phyloP scores from a whole-genome alignment of 2,113 vertebrate species.

The Lamprologus speciosus region DNA sequence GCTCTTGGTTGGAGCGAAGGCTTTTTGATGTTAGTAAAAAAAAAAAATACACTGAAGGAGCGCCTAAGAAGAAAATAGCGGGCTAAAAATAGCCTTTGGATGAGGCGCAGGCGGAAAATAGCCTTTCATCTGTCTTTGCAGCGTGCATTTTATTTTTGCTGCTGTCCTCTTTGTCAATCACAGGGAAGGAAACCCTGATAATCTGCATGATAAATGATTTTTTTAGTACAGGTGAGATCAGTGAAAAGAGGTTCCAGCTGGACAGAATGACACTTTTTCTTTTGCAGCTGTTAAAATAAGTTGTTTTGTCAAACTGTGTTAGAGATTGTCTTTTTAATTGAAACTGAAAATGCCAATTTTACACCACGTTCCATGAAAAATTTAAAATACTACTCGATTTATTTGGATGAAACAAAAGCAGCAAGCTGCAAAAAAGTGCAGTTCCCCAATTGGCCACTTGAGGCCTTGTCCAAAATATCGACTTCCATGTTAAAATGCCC shows the following conservation, averaged over 20 bases:
- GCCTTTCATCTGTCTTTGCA: conserved; percentile 32
- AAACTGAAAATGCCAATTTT: not conserved
- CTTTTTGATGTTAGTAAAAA: conserved; percentile 38
- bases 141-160: not conserved
- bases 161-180: not conserved
- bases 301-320: not conserved
- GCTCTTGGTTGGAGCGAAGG: not conserved
- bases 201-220: not conserved
- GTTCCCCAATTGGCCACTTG: not conserved
- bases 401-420: not conserved
- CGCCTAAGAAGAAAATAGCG: conserved; percentile 8
- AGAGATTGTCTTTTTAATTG: not conserved
- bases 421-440: not conserved
- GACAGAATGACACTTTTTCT: not conserved
- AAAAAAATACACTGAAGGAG: not conserved
- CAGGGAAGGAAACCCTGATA: not conserved
- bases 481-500: not conserved
- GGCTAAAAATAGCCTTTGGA: conserved; percentile 50
- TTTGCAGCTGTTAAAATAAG: not conserved
- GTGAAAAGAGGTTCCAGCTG: not conserved
- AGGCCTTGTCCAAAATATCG: not conserved
- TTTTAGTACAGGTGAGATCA: not conserved
- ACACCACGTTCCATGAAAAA: rapidly evolving
- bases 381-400: rapidly evolving
- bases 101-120: conserved; percentile 27